Conservation (phyloP, 2,113 vertebrate genomes). For the human (Homo sapiens) region DNA sequence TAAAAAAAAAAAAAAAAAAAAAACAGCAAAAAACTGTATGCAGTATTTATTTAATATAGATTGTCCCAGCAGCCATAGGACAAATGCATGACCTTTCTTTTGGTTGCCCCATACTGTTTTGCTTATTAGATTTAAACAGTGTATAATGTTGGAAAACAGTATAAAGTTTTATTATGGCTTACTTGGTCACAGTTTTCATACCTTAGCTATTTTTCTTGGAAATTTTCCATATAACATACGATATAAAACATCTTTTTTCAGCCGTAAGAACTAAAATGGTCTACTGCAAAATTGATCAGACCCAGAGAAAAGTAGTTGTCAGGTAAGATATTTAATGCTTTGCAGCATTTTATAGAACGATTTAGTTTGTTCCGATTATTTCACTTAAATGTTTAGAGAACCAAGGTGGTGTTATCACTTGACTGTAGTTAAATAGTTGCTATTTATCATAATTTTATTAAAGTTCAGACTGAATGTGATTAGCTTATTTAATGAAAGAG, state of each 20-base stretch:
- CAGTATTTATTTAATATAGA: constrained; percentile 66
- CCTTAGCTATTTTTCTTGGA: constrained; percentile 32
- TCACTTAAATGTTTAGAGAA: constrained; percentile 82
- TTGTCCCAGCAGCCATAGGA: constrained; percentile 51
- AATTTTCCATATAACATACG: constrained; percentile 44
- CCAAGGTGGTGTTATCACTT: constrained; percentile 81
- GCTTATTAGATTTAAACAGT: constrained; percentile 52
- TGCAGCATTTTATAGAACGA: constrained; percentile 76
- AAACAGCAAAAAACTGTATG: background rate
- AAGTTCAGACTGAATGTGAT: constrained; percentile 89
- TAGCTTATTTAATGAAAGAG: constrained; percentile 93
- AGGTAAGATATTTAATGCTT: constrained; percentile 89
- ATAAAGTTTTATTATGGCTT: constrained; percentile 13
- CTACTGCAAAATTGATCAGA: constrained; percentile 99
- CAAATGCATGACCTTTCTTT: constrained; percentile 45
- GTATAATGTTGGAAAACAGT: constrained; percentile 28
- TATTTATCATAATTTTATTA: constrained; percentile 94
- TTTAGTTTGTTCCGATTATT: constrained; percentile 81
- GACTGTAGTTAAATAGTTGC: constrained; percentile 88
- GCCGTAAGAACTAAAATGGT: constrained; percentile 99
- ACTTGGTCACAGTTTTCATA: constrained; percentile 23
- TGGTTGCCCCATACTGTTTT: constrained; percentile 53
- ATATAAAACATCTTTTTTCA: constrained; percentile 80
- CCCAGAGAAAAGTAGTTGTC: constrained; percentile 97
- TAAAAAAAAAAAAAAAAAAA: constrained; percentile 70